Conservation (phyloP, 2,888 invertebrate species). For the Apodemia hepburni region DNA sequence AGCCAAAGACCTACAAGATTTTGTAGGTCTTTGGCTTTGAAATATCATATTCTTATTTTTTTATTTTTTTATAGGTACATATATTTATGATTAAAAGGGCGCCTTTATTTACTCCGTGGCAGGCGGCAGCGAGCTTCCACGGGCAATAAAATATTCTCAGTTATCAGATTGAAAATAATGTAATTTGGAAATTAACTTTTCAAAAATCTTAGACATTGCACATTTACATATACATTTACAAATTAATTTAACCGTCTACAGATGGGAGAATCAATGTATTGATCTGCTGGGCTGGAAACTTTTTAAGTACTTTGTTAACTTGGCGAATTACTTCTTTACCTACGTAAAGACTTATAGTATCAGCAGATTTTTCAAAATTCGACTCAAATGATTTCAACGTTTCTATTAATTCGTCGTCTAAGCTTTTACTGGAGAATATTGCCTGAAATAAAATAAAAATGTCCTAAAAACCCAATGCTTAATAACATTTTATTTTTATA, state of each 20-base stretch:
- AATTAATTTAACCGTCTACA: not conserved
- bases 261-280: slow-evolving; percentile 1
- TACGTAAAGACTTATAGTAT: slow-evolving; percentile 8
- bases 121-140: too few relatives aligned
- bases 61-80: too few relatives aligned
- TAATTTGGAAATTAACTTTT: too few relatives aligned
- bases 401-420: not conserved
- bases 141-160: too few relatives aligned
- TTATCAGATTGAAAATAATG: too few relatives aligned
- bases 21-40: too few relatives aligned
- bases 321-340: slow-evolving; percentile 18
- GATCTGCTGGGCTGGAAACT: slow-evolving; percentile 20
- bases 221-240: too few relatives aligned
- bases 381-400: not conserved
- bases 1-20: too few relatives aligned
- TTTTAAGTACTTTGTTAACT: slow-evolving; percentile 20
- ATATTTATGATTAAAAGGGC: too few relatives aligned
- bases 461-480: not conserved
- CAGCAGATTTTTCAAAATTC: slow-evolving; percentile 2
- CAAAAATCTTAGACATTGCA: too few relatives aligned
- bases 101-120: too few relatives aligned
- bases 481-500: not conserved
- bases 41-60: too few relatives aligned
- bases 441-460: not conserved
- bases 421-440: not conserved